phyloP scores from a whole-genome alignment of 1,140 invertebrate species.

The Condylostylus longicornis region DNA sequence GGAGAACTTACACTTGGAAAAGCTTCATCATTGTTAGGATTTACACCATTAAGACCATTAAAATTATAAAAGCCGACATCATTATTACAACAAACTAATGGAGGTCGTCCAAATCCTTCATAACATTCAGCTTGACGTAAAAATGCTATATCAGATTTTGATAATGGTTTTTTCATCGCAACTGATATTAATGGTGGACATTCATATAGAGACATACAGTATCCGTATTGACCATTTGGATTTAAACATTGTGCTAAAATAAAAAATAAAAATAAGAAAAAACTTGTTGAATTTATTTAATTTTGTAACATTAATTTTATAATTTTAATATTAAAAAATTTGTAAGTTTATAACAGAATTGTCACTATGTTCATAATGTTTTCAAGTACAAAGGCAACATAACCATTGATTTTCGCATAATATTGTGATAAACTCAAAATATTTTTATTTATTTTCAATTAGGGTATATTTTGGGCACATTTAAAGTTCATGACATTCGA shows the following conservation, averaged over 20 bases:
- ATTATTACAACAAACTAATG: conserved; percentile 22
- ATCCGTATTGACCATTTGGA: conserved; percentile 17
- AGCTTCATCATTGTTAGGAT: conserved; percentile 9
- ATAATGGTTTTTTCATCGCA: conserved; percentile 12
- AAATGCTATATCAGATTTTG: conserved; percentile 13
- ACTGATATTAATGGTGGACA: conserved; percentile 21
- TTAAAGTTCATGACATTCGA: too few species aligned
- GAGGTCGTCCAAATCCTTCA: conserved; percentile 14
- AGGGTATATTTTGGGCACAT: too few species aligned
- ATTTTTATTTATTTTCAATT: too few species aligned
- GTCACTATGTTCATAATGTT: too few species aligned
- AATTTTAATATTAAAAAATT: too few species aligned
- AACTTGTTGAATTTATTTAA: too few species aligned
- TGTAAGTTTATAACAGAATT: too few species aligned
- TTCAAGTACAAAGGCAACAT: too few species aligned
- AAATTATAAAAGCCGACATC: conserved; percentile 18
- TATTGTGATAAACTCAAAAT: too few species aligned
- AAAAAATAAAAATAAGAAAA: too few species aligned
- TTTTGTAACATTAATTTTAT: too few species aligned
- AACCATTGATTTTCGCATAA: too few species aligned
- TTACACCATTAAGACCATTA: conserved; percentile 2
- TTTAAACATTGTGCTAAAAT: conserved; percentile 17
- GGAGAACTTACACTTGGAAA: not conserved
- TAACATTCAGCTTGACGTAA: conserved; percentile 15
- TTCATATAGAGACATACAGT: conserved; percentile 19